phyloP scores from a whole-genome alignment of 2,113 vertebrate genomes.

The Apaloderma vittatum region DNA sequence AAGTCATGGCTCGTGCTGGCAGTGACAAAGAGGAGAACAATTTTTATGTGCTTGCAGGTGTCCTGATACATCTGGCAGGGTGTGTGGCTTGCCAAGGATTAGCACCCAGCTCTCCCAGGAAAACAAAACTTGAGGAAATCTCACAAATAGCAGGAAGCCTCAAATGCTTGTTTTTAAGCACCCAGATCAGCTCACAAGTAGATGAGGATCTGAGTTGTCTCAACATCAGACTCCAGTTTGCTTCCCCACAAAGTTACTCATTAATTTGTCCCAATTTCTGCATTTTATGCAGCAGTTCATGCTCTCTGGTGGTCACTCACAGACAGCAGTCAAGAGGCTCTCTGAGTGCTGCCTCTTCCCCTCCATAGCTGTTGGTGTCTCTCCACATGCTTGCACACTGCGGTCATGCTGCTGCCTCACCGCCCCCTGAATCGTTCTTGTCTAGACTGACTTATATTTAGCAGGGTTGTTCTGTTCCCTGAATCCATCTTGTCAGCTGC shows the following conservation, averaged over 20 bases:
- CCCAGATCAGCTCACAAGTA: not conserved
- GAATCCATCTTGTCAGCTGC: conserved; percentile 40
- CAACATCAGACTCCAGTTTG: not conserved
- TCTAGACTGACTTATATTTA: conserved; percentile 63
- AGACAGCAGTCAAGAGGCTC: not conserved
- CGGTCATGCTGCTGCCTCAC: not conserved
- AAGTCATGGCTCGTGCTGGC: not conserved
- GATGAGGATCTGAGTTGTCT: not conserved
- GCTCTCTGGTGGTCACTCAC: not conserved
- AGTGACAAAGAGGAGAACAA: not conserved
- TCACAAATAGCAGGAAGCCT: not conserved
- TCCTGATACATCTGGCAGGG: not conserved
- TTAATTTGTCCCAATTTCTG: not conserved
- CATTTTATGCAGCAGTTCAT: not conserved
- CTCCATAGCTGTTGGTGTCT: not conserved
- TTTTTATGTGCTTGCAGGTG: not conserved
- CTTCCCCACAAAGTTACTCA: not conserved
- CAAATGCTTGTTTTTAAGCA: not conserved
- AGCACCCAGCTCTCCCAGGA: not conserved
- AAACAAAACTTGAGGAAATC: not conserved
- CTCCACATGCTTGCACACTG: not conserved
- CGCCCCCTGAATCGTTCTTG: conserved; percentile 12
- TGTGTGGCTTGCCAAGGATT: not conserved
- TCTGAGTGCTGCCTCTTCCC: not conserved
- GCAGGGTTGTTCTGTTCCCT: conserved; percentile 47